These are phyloP conservation scores for Tetramorium simillimum DNA, from an alignment of 1,140 invertebrate species.

Conservation along the genomic window DNA sequence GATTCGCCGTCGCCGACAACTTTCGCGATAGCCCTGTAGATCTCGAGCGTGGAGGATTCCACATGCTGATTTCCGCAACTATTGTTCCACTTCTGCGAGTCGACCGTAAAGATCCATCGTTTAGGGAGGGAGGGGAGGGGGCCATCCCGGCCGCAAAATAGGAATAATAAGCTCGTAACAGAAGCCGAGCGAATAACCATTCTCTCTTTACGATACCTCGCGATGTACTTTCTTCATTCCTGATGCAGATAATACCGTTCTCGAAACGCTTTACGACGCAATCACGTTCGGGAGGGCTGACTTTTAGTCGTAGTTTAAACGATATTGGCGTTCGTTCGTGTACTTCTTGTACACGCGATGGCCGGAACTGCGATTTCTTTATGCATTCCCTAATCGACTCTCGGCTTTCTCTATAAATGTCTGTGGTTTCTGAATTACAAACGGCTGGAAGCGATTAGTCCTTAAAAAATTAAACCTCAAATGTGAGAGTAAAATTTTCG, in stretches of 20 bases:
- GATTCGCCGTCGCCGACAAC: slow-evolving; percentile 9
- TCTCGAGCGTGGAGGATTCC: not conserved
- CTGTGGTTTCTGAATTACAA: not conserved
- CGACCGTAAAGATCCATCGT: slow-evolving; percentile 47
- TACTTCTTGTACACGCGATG: not conserved
- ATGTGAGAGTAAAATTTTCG: not conserved
- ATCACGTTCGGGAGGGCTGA: not conserved
- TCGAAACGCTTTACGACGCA: slow-evolving; percentile 13
- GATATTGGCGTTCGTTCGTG: not conserved
- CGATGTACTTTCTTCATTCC: slow-evolving; percentile 30
- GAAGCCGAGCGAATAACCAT: slow-evolving; percentile 24
- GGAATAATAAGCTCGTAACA: slow-evolving; percentile 40
- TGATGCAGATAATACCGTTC: slow-evolving; percentile 9
- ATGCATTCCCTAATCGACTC: not conserved
- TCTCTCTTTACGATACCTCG: slow-evolving; percentile 29
- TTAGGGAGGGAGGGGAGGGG: too few species aligned
- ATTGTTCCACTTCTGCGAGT: slow-evolving; percentile 61
- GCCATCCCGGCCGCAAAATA: slow-evolving; percentile 14
- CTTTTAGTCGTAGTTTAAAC: not conserved
- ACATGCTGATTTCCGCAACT: slow-evolving; percentile 49
- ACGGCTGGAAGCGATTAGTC: not conserved
- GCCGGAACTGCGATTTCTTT: not conserved
- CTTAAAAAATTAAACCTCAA: not conserved
- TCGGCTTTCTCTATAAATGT: not conserved
- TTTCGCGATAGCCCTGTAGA: slow-evolving; percentile 50